Conservation (phyloP, 2,113 vertebrate species). For the Forbesichthys papilliferus region DNA sequence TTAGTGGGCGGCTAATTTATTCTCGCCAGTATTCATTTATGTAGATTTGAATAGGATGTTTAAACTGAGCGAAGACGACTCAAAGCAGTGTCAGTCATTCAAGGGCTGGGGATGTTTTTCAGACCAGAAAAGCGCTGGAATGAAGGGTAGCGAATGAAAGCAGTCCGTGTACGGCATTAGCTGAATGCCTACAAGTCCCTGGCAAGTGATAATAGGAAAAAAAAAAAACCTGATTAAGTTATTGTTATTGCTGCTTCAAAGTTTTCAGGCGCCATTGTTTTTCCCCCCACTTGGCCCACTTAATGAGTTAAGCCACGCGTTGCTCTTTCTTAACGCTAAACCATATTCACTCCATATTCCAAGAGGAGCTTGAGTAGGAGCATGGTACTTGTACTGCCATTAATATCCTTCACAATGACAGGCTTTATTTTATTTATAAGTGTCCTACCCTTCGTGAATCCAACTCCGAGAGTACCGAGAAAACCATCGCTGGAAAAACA, state of each 20-base stretch:
- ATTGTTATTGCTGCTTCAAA: slow-evolving; percentile 11
- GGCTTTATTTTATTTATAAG: not conserved
- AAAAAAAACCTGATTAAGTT: slow-evolving; percentile 14
- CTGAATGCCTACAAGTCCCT: slow-evolving; percentile 42
- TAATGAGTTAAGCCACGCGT: slow-evolving; percentile 55
- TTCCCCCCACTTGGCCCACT: slow-evolving; percentile 59
- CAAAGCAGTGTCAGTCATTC: slow-evolving; percentile 51
- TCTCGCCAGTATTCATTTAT: slow-evolving; percentile 69
- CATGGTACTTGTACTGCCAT: not conserved
- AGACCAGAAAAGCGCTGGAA: slow-evolving; percentile 15
- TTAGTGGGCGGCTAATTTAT: slow-evolving; percentile 74
- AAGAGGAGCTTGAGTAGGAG: slow-evolving; percentile 24
- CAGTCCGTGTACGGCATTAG: slow-evolving; percentile 19
- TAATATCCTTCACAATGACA: slow-evolving; percentile 1
- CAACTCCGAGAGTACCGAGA: too few species aligned
- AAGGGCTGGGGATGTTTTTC: slow-evolving; percentile 35
- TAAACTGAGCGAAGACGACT: slow-evolving; percentile 50
- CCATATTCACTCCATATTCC: slow-evolving; percentile 18
- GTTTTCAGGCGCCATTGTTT: slow-evolving; percentile 46
- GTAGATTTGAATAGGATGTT: slow-evolving; percentile 67
- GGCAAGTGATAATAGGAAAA: slow-evolving; percentile 61
- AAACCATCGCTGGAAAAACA: not conserved
- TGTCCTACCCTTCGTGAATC: not conserved
- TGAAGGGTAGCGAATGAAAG: slow-evolving; percentile 51
- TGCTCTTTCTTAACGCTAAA: slow-evolving; percentile 15